Conservation (phyloP, 1,140 invertebrate species). For the Dolichoris vasculosae region DNA sequence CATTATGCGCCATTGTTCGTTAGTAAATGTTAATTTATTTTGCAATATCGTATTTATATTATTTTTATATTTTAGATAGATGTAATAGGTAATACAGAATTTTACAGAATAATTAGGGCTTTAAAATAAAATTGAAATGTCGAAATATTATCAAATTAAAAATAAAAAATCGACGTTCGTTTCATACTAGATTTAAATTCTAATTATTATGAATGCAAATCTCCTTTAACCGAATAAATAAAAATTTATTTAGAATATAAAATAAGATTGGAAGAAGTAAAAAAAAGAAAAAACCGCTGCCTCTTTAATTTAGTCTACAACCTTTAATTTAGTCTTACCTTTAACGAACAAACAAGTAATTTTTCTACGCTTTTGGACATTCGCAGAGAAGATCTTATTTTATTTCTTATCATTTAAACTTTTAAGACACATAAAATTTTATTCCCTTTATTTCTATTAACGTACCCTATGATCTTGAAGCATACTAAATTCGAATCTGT, state of each 20-base stretch:
- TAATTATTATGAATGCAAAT: too few species aligned
- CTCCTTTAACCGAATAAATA: too few species aligned
- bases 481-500: background rate
- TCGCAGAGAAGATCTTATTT: background rate
- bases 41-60: background rate
- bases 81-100: too few species aligned
- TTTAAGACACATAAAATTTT: conserved; percentile 15
- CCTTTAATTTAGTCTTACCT: too few species aligned
- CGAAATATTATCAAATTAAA: too few species aligned
- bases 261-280: too few species aligned
- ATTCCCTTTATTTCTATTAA: background rate
- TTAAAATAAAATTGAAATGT: too few species aligned
- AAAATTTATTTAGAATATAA: too few species aligned
- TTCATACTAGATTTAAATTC: too few species aligned
- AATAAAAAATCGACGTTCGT: too few species aligned
- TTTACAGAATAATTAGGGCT: too few species aligned
- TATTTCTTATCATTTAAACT: conserved; percentile 4
- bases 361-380: background rate
- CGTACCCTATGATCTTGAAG: background rate
- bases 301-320: too few species aligned
- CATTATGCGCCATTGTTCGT: background rate
- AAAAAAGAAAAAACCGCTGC: background rate
- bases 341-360: background rate
- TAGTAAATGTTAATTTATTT: background rate
- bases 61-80: background rate